phyloP scores from a whole-genome alignment of 2,113 vertebrate species.

The Elanoides forficatus region DNA sequence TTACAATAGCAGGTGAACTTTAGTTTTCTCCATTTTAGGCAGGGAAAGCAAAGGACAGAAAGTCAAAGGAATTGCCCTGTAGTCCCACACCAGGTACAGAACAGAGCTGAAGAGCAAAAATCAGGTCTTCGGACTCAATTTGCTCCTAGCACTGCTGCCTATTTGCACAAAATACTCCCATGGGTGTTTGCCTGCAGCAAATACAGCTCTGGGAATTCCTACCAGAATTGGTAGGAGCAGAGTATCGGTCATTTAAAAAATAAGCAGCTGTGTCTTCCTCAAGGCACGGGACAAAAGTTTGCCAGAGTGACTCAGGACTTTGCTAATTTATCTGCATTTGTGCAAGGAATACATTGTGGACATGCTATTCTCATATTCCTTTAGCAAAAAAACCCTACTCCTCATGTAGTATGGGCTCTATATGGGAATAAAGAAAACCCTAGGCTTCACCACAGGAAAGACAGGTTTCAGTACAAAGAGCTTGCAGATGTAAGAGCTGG shows the following conservation, averaged over 20 bases:
- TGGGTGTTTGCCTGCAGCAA: not conserved
- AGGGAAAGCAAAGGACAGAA: not conserved
- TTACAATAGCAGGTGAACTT: not conserved
- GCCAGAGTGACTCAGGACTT: not conserved
- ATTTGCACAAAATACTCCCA: not conserved
- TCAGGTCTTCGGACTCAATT: not conserved
- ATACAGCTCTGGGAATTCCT: not conserved
- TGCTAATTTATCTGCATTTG: not conserved
- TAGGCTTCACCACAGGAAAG: not conserved
- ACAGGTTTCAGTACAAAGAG: not conserved
- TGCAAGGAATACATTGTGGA: not conserved
- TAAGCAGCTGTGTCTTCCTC: not conserved
- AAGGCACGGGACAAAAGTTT: not conserved
- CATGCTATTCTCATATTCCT: not conserved
- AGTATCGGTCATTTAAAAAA: not conserved
- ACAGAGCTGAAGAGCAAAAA: not conserved
- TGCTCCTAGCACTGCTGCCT: not conserved
- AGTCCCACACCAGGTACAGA: not conserved
- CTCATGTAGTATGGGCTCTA: not conserved
- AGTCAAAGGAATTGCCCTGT: not conserved
- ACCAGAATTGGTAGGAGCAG: not conserved
- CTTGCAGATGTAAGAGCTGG: not conserved
- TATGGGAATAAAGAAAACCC: not conserved
- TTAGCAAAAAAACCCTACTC: not conserved
- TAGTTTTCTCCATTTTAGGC: not conserved